These are phyloP conservation scores for Gadus chalcogrammus DNA, from an alignment of 2,113 vertebrate genomes.

Conservation along the genomic window DNA sequence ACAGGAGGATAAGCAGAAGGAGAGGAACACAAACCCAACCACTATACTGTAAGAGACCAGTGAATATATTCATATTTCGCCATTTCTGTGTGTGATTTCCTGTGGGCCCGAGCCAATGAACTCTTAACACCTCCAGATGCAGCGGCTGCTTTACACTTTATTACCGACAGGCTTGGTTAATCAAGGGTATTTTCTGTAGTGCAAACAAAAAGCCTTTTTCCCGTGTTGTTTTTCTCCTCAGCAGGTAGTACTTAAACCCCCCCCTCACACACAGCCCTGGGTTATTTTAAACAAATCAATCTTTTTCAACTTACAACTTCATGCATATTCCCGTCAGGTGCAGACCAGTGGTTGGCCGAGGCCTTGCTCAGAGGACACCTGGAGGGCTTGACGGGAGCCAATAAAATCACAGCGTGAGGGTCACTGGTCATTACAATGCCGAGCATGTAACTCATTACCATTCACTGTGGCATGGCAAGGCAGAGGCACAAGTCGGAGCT, in stretches of 20 bases:
- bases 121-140: no score
- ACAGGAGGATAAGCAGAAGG: no score
- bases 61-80: no score
- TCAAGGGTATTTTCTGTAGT: background rate
- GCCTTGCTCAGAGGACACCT: constrained; percentile 59
- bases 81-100: no score
- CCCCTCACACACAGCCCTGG: constrained; percentile 1
- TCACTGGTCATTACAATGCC: constrained; percentile 62
- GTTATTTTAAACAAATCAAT: constrained; percentile 51
- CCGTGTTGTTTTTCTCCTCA: background rate
- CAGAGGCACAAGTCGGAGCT: constrained; percentile 37
- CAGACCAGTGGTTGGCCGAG: constrained; percentile 38
- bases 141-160: no score
- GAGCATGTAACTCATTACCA: constrained; percentile 53
- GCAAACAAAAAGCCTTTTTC: constrained; percentile 4
- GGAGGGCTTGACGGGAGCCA: constrained; percentile 49
- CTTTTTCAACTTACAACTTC: constrained; percentile 30
- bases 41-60: no score
- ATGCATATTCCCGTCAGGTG: constrained; percentile 67
- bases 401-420: constrained; percentile 46
- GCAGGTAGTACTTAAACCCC: background rate
- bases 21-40: no score
- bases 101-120: no score
- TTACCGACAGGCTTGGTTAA: background rate
- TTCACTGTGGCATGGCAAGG: constrained; percentile 47